These are phyloP conservation scores for Dryococelus australis DNA, from an alignment of 2,888 invertebrate genomes.

Conservation along the genomic window DNA sequence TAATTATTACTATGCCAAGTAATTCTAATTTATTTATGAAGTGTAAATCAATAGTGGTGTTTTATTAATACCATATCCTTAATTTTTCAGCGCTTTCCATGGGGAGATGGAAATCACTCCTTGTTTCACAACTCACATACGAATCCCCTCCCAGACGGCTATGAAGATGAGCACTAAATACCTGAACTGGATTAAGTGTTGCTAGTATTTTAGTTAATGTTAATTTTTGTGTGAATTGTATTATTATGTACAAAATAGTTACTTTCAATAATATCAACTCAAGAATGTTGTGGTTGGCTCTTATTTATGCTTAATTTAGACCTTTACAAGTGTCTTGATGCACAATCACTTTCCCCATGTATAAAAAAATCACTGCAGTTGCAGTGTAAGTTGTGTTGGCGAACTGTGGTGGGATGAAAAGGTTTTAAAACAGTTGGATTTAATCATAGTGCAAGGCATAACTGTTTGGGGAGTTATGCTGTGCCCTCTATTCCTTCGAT, in stretches of 20 bases:
- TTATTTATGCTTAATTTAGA: too few relatives aligned
- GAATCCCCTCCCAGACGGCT: conserved; percentile 83
- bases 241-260: neutral
- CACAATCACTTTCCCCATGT: too few relatives aligned
- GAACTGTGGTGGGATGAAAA: too few relatives aligned
- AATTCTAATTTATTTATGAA: neutral
- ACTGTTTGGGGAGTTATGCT: too few relatives aligned
- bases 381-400: too few relatives aligned
- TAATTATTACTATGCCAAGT: too few relatives aligned
- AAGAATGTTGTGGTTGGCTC: too few relatives aligned
- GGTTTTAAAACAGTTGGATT: too few relatives aligned
- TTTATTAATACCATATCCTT: conserved; percentile 50
- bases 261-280: neutral
- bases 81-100: conserved; percentile 77
- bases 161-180: conserved; percentile 66
- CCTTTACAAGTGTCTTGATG: too few relatives aligned
- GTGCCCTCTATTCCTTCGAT: too few relatives aligned
- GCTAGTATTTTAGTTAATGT: neutral
- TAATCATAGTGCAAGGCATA: too few relatives aligned
- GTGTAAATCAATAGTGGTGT: neutral
- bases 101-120: conserved; percentile 90
- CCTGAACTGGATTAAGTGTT: neutral
- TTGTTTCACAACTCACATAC: conserved; percentile 87
- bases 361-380: too few relatives aligned
- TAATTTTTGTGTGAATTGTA: neutral